Percentiles rank a stretch among this genome's conserved stretches.
Evolutionary conservation across 2,888 invertebrate species (phyloP).

Genomic region (Drosophila demipolita): DNA sequence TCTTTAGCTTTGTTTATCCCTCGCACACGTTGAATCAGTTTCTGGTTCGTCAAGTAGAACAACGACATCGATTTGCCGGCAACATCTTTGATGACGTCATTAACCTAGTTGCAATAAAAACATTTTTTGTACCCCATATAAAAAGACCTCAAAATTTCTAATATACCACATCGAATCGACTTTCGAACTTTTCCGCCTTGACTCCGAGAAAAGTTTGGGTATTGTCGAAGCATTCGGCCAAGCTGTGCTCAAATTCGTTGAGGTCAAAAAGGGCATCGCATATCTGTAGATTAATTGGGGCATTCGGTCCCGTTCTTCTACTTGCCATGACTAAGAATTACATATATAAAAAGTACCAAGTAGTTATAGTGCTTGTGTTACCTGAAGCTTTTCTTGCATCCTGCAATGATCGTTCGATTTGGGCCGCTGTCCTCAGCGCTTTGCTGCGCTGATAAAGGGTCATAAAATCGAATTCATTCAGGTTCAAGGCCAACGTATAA

Average conservation of each 20-base stretch:
- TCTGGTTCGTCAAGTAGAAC: conserved; percentile 76
- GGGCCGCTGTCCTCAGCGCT: conserved; percentile 57
- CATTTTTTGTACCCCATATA: too few relatives aligned
- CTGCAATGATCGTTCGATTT: conserved; percentile 69
- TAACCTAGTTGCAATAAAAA: conserved; percentile 55
- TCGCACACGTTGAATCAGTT: conserved; percentile 66
- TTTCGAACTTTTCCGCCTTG: not conserved
- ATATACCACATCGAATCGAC: conserved; percentile 69
- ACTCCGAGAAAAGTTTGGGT: conserved; percentile 3
- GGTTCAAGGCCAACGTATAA: conserved; percentile 74
- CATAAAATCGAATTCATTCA: conserved; percentile 69
- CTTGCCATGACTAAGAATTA: conserved; percentile 17
- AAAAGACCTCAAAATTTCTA: too few relatives aligned
- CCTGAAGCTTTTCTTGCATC: conserved; percentile 78
- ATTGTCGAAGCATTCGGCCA: conserved; percentile 54
- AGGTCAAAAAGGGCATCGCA: conserved; percentile 82
- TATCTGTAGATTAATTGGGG: conserved; percentile 79
- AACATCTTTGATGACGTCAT: conserved; percentile 79
- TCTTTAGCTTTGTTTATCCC: conserved; percentile 59
- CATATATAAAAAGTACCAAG: not conserved
- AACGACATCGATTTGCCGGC: conserved; percentile 75
- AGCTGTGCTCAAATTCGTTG: conserved; percentile 77
- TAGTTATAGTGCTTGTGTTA: conserved; percentile 36
- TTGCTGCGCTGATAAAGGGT: conserved; percentile 80
- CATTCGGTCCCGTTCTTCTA: conserved; percentile 19